phyloP scores from a whole-genome alignment of 2,113 vertebrate species.

The Heliornis fulica region DNA sequence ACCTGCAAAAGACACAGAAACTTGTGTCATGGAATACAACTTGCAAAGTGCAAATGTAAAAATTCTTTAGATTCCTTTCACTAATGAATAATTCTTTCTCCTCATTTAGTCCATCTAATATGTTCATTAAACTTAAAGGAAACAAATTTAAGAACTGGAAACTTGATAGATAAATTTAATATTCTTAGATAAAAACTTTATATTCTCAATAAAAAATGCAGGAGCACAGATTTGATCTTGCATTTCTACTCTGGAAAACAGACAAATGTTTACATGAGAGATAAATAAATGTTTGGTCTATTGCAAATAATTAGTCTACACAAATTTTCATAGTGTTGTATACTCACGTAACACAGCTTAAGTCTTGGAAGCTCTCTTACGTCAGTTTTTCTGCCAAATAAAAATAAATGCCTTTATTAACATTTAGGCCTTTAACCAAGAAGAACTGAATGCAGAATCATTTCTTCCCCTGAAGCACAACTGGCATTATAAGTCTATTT shows the following conservation, averaged over 20 bases:
- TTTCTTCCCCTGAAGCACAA: not conserved
- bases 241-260: not conserved
- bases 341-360: not conserved
- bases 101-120: not conserved
- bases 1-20: not conserved
- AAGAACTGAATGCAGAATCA: not conserved
- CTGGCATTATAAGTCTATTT: not conserved
- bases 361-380: not conserved
- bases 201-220: not conserved
- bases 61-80: not conserved
- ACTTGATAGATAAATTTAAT: not conserved
- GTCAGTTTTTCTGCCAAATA: not conserved
- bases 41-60: not conserved
- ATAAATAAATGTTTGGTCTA: conserved; percentile 41
- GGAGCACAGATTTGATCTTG: not conserved
- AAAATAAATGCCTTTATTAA: not conserved
- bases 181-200: not conserved
- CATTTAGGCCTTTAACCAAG: not conserved
- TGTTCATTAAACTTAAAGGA: not conserved
- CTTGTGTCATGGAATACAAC: not conserved
- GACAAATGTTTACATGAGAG: not conserved
- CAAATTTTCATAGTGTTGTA: not conserved
- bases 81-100: not conserved
- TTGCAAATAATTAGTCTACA: not conserved
- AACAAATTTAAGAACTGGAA: not conserved